phyloP scores from a whole-genome alignment of 37 sponge, comb jelly and placozoan genomes.

The Halichondria panicea region DNA sequence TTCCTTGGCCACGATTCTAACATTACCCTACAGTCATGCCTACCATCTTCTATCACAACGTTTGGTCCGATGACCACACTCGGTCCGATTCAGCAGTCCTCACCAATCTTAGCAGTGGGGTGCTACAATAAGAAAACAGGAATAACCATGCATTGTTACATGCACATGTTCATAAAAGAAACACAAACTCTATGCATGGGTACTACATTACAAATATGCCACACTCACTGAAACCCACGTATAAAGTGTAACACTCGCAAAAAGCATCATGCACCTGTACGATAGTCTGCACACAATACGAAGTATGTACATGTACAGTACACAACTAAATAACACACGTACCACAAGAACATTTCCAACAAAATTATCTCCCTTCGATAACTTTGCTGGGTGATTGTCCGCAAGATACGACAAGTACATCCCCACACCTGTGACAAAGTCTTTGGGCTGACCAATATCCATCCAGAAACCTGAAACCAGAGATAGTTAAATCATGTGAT shows the following conservation, averaged over 20 bases:
- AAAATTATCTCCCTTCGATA: constrained; percentile 54
- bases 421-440: constrained; percentile 82
- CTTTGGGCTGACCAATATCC: constrained; percentile 96
- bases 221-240: no score
- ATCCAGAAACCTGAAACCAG: constrained; percentile 83
- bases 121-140: constrained; percentile 37
- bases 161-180: not conserved
- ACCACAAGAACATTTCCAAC: constrained; percentile 77
- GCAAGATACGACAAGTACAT: constrained; percentile 78
- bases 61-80: constrained; percentile 90
- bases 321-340: not conserved
- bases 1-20: no score
- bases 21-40: not conserved
- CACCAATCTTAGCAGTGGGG: constrained; percentile 75
- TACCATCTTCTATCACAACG: constrained; percentile 88
- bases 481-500: no score
- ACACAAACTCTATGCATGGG: not conserved
- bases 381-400: constrained; percentile 27
- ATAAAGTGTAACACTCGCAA: no score
- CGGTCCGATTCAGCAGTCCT: constrained; percentile 86
- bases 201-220: no score
- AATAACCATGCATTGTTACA: not conserved
- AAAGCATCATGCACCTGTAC: no score
- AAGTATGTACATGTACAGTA: no score
- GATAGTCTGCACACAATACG: no score